Conservation (phyloP, 2,888 invertebrate species). For the Nomada ruficornis region DNA sequence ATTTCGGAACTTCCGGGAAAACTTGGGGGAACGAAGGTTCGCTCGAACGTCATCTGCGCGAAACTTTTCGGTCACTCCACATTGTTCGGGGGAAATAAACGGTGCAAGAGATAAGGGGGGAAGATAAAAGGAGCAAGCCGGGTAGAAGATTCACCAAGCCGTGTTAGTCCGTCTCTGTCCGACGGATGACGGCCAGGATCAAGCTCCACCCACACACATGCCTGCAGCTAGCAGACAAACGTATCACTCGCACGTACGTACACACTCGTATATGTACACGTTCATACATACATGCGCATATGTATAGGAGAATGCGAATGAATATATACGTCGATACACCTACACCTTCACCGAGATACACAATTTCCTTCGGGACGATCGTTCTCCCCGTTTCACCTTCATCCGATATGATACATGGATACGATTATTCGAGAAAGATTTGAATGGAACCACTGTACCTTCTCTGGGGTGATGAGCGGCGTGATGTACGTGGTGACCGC, state of each 20-base stretch:
- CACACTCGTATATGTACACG: conserved; percentile 1
- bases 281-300: conserved; percentile 20
- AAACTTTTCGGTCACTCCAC: conserved; percentile 71
- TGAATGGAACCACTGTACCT: conserved; percentile 75
- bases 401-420: neutral
- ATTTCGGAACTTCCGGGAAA: conserved; percentile 41
- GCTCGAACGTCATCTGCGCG: conserved; percentile 59
- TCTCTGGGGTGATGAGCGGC: conserved; percentile 84
- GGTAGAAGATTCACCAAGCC: conserved; percentile 50
- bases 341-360: conserved; percentile 42
- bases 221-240: conserved; percentile 51
- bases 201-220: conserved; percentile 72
- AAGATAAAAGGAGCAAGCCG: conserved; percentile 18
- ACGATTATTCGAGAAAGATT: conserved; percentile 24
- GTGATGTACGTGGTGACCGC: conserved; percentile 84
- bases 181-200: conserved; percentile 73
- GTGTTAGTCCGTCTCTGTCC: conserved; percentile 62
- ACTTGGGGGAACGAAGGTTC: conserved; percentile 29
- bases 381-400: neutral
- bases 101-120: conserved; percentile 46
- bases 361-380: conserved; percentile 18
- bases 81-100: conserved; percentile 61
- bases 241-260: conserved; percentile 27
- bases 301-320: neutral
- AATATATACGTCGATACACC: conserved; percentile 35